Conservation (phyloP, 2,113 vertebrate species). For the Mirounga angustirostris region DNA sequence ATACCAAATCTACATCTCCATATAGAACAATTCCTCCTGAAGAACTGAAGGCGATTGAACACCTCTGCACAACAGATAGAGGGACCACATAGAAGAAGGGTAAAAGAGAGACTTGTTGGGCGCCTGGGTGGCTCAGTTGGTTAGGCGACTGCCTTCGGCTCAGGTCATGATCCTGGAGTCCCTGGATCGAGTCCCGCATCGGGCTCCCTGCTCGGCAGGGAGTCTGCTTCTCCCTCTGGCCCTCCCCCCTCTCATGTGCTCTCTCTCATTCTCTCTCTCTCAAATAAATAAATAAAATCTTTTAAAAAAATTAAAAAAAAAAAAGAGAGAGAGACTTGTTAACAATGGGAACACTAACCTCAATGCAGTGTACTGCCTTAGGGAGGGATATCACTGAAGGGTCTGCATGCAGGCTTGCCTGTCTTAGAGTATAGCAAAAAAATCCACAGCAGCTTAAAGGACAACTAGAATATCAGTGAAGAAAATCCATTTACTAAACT, state of each 20-base stretch:
- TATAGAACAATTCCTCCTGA: background rate
- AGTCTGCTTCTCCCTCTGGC: no score
- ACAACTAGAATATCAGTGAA: background rate
- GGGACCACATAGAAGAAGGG: background rate
- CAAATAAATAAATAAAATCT: no score
- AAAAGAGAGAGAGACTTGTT: background rate
- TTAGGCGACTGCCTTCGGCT: no score
- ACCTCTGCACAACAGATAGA: background rate
- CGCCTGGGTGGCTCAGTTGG: no score
- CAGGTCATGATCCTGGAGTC: no score
- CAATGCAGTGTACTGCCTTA: background rate
- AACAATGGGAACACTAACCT: background rate
- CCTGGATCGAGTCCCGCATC: no score
- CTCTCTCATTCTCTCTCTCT: no score
- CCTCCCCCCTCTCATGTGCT: no score
- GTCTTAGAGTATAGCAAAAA: background rate
- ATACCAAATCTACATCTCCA: background rate
- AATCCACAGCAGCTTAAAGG: background rate
- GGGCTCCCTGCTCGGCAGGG: no score
- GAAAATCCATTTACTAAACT: background rate
- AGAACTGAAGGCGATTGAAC: background rate
- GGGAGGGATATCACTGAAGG: background rate
- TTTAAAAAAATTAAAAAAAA: no score
- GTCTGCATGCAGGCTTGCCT: background rate
- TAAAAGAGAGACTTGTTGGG: background rate